Conservation (phyloP, 2,113 vertebrate species). For the Candoia aspera region DNA sequence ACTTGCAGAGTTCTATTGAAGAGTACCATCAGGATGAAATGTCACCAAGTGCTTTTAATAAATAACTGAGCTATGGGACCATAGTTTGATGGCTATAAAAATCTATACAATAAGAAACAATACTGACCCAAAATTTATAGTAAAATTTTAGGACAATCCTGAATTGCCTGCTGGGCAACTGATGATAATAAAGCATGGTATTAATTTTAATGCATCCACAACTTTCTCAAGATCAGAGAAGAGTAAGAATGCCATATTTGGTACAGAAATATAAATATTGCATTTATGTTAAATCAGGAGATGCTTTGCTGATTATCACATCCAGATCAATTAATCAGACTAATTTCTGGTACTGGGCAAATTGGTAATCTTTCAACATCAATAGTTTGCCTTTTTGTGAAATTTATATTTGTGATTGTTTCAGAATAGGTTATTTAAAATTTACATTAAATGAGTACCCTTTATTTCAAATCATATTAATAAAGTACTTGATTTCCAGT, state of each 20-base stretch:
- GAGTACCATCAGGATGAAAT: background rate
- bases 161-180: background rate
- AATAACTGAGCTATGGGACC: background rate
- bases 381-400: background rate
- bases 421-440: background rate
- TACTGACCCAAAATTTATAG: background rate
- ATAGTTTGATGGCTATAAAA: background rate
- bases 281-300: background rate
- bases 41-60: background rate
- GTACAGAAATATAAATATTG: background rate
- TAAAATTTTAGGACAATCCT: background rate
- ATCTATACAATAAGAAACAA: background rate
- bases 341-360: background rate
- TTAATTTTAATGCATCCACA: background rate
- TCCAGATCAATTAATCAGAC: background rate
- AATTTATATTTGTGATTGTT: background rate
- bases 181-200: background rate
- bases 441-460: background rate
- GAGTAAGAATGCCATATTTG: background rate
- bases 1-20: background rate
- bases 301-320: background rate
- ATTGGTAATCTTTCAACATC: background rate
- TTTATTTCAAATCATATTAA: background rate
- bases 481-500: background rate
- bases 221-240: background rate